Base-by-base conservation (phyloP, 2,113 vertebrate genomes). In the Dasyprocta punctata region DNA sequence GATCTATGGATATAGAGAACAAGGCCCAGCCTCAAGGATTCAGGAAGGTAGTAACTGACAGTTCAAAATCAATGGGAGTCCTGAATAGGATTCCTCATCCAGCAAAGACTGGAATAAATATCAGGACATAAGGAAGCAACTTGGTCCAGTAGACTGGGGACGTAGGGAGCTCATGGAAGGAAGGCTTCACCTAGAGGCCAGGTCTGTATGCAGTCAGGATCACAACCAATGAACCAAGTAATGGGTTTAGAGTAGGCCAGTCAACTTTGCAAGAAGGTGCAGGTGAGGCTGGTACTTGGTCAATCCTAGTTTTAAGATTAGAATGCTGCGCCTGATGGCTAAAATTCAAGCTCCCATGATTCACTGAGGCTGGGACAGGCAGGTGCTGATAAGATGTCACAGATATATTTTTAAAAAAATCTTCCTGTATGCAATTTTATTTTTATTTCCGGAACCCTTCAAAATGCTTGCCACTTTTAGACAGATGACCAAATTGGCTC, bases 391-490 rank as follows among this genome's bases (percentile, higher is more conserved):
- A 71, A 93, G 63, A n/a, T 38, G 24, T 80, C 89, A 49, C 67
- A 81, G 71, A 47, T 56, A 58, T 28, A 7, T 61, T 69, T 78
- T 91, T 90, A 75, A 5, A 24, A 28, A 24, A 75, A 88, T 44
- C 56, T 95, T 92, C 83, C 47, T 49, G 3, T 16, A 14, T 93
- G 86, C 65, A 96, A 47, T 95, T 96, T 83, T 19, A 41, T 88
- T 95, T 96, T 94, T 61, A 0, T 63, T 97, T 89, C 7, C 14
- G 3, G 69, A 91, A 7, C 82, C 85, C 52, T 90, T 96, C 58
- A 2, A 78, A 44, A 96, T 95, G 36, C 20, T 41, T 91, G 14
- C 30, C 89, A 95, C 65, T 96, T 90, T 96, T 89, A 91, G 73
- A 58, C 2, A 26, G 17, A 69, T 86, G 67, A 61, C 0, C 13